Evolutionary conservation across 2,888 invertebrate species (phyloP).

Genomic region (Drosophila histrio): DNA sequence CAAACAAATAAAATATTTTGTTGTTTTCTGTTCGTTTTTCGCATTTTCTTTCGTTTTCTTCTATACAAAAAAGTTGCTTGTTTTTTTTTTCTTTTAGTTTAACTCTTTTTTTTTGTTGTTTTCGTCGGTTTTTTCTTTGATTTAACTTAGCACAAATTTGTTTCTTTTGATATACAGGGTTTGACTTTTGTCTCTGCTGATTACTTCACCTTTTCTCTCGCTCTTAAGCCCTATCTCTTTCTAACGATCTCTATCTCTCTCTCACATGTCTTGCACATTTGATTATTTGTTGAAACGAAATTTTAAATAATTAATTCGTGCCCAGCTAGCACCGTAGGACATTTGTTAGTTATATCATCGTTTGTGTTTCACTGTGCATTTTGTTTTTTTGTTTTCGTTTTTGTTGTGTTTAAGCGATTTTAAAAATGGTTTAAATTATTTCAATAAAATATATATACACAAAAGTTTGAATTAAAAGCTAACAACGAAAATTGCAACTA

Average conservation of each 20-base stretch:
- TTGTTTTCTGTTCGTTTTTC: constrained; percentile 6
- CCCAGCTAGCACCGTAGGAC: constrained; percentile 45
- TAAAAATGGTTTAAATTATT: constrained; percentile 28
- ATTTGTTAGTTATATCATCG: constrained; percentile 15
- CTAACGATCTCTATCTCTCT: constrained; percentile 39
- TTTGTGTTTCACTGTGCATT: constrained; percentile 8
- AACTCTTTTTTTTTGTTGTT: background rate
- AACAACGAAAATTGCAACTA: constrained; percentile 53
- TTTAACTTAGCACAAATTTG: constrained; percentile 32
- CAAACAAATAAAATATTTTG: constrained; percentile 24
- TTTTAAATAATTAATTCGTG: constrained; percentile 40
- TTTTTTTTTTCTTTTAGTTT: constrained; percentile 7
- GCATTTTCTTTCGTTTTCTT: constrained; percentile 6
- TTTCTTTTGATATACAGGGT: constrained; percentile 24
- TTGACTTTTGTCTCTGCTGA: background rate
- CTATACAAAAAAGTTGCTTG: constrained; percentile 8
- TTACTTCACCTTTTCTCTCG: constrained; percentile 6
- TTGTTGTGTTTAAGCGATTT: constrained; percentile 22
- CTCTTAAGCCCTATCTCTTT: constrained; percentile 27
- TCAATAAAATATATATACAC: constrained; percentile 23
- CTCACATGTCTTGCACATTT: constrained; percentile 14
- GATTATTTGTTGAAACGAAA: constrained; percentile 23
- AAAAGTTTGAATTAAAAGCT: constrained; percentile 34
- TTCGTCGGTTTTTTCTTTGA: constrained; percentile 5
- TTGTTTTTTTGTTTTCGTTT: constrained; percentile 8